Conservation (phyloP, 2,113 vertebrate genomes). For the Clarias macrocephalus region DNA sequence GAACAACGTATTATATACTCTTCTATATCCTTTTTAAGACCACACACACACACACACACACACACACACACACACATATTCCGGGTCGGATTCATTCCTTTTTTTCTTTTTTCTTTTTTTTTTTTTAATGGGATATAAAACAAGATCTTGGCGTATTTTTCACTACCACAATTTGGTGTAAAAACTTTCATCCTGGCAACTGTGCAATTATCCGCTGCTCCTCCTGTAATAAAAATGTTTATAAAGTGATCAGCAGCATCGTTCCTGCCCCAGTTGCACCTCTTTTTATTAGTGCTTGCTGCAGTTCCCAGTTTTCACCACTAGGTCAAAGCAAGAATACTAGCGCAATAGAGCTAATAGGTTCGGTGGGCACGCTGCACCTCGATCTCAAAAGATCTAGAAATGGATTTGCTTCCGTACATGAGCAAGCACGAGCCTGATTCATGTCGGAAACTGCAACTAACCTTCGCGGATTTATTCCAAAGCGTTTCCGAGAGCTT, state of each 20-base stretch:
- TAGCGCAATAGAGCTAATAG: too few species aligned
- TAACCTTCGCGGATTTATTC: constrained; percentile 52
- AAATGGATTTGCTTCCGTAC: background rate
- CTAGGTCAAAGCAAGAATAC: background rate
- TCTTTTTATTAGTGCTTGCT: background rate
- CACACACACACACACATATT: too few species aligned
- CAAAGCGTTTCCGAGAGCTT: background rate
- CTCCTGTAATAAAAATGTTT: background rate
- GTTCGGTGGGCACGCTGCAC: rapidly evolving
- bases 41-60: too few species aligned
- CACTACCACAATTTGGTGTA: background rate
- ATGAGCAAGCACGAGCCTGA: constrained; percentile 35
- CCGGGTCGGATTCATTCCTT: too few species aligned
- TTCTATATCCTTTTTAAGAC: too few species aligned
- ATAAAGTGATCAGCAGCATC: background rate
- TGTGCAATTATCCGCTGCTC: background rate
- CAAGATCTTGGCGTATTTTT: background rate
- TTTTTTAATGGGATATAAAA: background rate
- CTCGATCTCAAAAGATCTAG: background rate
- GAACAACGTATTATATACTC: too few species aligned
- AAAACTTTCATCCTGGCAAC: background rate
- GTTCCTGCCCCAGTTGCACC: background rate
- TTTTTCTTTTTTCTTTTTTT: too few species aligned
- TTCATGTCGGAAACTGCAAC: constrained; percentile 37
- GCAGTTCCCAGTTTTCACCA: background rate